Evolutionary conservation across 1,140 invertebrate species (phyloP), one percentile per base, ranked within the genome.

Genomic region (Brachionus manjavacas): DNA sequence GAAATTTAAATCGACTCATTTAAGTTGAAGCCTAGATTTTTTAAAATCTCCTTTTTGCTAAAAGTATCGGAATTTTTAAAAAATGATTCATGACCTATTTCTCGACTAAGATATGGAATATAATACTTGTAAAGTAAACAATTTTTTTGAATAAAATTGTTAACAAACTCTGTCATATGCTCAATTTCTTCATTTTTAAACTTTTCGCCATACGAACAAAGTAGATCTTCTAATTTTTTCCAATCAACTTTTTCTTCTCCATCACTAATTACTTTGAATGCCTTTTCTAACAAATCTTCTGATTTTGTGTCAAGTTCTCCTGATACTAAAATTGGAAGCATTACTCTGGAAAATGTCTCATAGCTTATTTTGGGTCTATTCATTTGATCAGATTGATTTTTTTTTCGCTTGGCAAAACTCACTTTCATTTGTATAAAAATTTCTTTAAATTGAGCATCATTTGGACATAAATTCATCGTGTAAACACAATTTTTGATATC

Each of bases 101-200:
- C 66, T 6, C 12, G 35, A 1, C 25, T 31, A 14, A 70, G n/a
- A 70, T 14, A 12, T 70, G 11, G 11, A 31, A 70, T 7, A 39
- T 70, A 70, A 3, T 4, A 14, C 14, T 35, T 39, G 28, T 9
- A 70, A 6, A n/a, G 6, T 31, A 70, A 35, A 35, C 4, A 8
- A 70, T 70, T 39, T 35, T 28, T 70, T 12, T 35, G n/a, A 35
- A 31, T 43, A 43, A 74, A 74, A 3, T 74, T 39, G 35, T 20
- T 0, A 12, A 46, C 20, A 49, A 35, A 35, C 20, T 76, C 72
- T 76, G 28, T 52, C 72, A 76, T 49, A 6, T 11, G 23, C 52
- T 76, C 72, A 20, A 76, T 25, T 76, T 76, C 72, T 14, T 76
- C 41, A 6, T 11, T 49, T 49, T 76, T 76, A 4, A 76, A 76